Conservation (phyloP, 2,888 invertebrate species). For the Diarsia rubi region DNA sequence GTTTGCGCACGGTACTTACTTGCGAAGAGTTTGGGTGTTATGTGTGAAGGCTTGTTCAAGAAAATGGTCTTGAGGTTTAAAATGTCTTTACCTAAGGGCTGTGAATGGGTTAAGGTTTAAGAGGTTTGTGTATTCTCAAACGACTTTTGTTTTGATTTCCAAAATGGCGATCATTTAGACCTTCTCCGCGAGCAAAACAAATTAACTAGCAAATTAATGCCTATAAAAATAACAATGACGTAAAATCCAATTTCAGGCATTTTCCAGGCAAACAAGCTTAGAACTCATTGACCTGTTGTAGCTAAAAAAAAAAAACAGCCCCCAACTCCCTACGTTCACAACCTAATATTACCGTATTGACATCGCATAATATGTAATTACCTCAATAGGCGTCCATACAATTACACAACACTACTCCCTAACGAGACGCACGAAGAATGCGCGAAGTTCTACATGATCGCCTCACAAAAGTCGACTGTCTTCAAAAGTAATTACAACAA, state of each 20-base stretch:
- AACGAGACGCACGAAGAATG: constrained; percentile 46
- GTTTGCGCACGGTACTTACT: constrained; percentile 37
- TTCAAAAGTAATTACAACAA: constrained; percentile 57
- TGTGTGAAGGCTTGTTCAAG: neutral
- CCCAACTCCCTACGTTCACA: neutral
- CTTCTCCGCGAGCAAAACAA: neutral
- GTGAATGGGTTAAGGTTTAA: too few relatives aligned
- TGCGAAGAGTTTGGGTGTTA: constrained; percentile 14
- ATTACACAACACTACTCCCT: constrained; percentile 57
- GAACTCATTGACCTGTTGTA: neutral
- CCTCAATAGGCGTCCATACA: constrained; percentile 36
- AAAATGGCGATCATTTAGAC: neutral
- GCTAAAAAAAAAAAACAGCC: constrained; percentile 1
- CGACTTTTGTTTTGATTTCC: neutral
- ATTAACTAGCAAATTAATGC: neutral
- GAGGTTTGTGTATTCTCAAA: too few relatives aligned
- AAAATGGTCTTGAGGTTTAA: constrained; percentile 2
- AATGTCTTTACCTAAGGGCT: neutral
- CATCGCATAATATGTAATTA: too few relatives aligned
- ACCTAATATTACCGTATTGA: constrained; percentile 9
- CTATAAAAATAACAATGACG: neutral
- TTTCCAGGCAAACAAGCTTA: neutral
- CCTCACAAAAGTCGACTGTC: constrained; percentile 56
- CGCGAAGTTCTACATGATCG: constrained; percentile 50
- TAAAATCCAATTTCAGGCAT: neutral